Evolutionary conservation across 2,888 invertebrate genomes (phyloP), one percentile per base, ranked within the genome.

Genomic region (Idaea dimidiata): DNA sequence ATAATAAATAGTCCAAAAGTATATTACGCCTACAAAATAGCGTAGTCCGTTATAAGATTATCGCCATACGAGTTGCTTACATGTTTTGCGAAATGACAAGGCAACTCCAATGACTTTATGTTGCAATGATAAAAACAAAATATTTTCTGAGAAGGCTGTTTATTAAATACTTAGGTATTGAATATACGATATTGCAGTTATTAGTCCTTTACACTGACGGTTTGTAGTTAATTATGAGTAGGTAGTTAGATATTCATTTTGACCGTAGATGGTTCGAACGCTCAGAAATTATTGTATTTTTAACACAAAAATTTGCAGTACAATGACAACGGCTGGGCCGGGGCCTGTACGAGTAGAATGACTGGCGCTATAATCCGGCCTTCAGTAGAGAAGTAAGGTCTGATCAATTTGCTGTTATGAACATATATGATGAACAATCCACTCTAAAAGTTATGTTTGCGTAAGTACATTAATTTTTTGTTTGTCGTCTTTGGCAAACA

Each of bases 1-100:
- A 89, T 92, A 92, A 91, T 92, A 92, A 92, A 92, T 91, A 91
- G 91, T 93, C 92, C 90, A 93, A 93, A 93, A 93, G 91, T 93
- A 93, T 93, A 93, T 93, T 90, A 91, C 92, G 92, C 91, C 90
- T 91, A 92, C 91, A 89, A 92, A 92, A 90, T 89, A 90, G 91
- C 91, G 91, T 91, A 91, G 91, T 90, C 43, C 89, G 91, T 91
- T 91, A 90, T 90, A 89, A 91, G 91, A 89, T 91, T 89, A 91
- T 87, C 88, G 90, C 87, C 91, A 87, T 83, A 86, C 83, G 89
- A 91, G 91, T 90, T 90, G 90, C 88, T 81, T 79, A 84, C 81
- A 83, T 80, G 75, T 83, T 81, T 75, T 77, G 84, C 74, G 80
- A 82, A 83, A 84, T 85, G 87, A 83, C 79, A 82, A 85, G 84